A percentile compares a stretch with the other conserved stretches of the same genome.
Conservation (phyloP, 1,140 invertebrate genomes). For the Drosophila guanche region DNA sequence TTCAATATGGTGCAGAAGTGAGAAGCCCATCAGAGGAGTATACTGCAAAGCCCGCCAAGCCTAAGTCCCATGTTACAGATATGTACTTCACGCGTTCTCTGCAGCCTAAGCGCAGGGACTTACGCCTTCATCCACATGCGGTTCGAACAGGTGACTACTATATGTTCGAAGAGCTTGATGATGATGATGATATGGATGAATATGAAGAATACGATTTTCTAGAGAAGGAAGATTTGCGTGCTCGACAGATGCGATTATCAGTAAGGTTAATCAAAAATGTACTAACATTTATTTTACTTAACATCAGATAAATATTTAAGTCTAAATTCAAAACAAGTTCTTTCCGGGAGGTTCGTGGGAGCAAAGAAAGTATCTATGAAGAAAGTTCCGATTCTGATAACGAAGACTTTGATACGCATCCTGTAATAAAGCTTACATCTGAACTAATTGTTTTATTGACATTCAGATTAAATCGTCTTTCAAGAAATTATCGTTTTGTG, state of each 20-base stretch:
- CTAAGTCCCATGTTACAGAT: slow-evolving; percentile 3
- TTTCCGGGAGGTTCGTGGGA: slow-evolving; percentile 3
- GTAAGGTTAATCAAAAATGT: slow-evolving; percentile 19
- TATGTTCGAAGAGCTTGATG: slow-evolving; percentile 61
- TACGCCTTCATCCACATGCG: slow-evolving; percentile 58
- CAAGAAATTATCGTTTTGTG: slow-evolving; percentile 66
- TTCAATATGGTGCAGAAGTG: too few species aligned
- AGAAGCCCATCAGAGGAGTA: too few species aligned
- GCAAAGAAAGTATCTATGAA: neutral
- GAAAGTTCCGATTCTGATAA: slow-evolving; percentile 49
- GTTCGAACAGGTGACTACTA: slow-evolving; percentile 65
- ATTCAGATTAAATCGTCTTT: slow-evolving; percentile 53
- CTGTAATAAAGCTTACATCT: slow-evolving; percentile 45
- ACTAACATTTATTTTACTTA: neutral
- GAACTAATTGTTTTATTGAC: slow-evolving; percentile 57
- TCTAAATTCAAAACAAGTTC: slow-evolving; percentile 8
- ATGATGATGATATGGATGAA: slow-evolving; percentile 47
- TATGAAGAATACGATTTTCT: slow-evolving; percentile 66
- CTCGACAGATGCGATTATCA: slow-evolving; percentile 32
- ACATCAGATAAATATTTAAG: slow-evolving; percentile 10
- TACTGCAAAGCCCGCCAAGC: too few species aligned
- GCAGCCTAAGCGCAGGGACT: slow-evolving; percentile 40
- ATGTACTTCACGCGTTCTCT: slow-evolving; percentile 26
- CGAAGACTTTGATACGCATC: slow-evolving; percentile 51
- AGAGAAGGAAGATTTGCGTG: slow-evolving; percentile 50